Base-by-base conservation (phyloP, 2,797 vertebrate genomes). In the Anabacerthia variegaticeps region DNA sequence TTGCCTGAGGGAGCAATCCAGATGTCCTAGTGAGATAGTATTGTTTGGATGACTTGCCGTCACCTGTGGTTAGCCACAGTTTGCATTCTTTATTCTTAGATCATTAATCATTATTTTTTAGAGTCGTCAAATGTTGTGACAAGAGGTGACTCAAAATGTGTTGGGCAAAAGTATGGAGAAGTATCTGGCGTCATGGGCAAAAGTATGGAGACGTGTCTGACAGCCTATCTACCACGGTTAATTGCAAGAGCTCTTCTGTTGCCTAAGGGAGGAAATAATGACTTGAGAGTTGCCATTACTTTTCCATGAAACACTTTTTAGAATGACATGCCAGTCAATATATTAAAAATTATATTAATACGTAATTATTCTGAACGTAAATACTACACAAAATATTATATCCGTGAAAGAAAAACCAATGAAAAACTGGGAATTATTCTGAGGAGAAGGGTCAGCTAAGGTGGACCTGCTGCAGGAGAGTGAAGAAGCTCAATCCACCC, bases 191-290 rank as follows among this genome's bases (percentile, higher is more conserved):
- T 39, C 39, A 39, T 43, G 14, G 24, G 37, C 17, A 44, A 59
- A 68, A 72, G 21, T 30, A 10, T 39, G 66, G 37, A 58, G 72
- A 54, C 49, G 17, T 59, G 46, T 78, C 37, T 77, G 44, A 19
- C 0, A 1, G 22, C 10, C 4, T 85, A 11, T 44, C 0, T 1
- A 9, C 0, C 2, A 6, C 49, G 37, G 34, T 43, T 56, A 37
- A 61, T 87, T 85, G 8, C 5, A 20, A 72, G 73, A 69, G 14
- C 37, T 74, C 4, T 74, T 71, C 28, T 54, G 24, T 65, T 93
- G 92, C 51, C 12, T 58, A 43, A 81, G 63, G 46, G 51, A 65
- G 66, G 46, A 90, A 88, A 65, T 36, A 78, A 41, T 52, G 22
- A 37, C 34, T 49, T 65, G 9, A 9, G 5, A 73, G 5, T 21